Percentiles rank a stretch among this genome's conserved stretches.
Evolutionary conservation across 2,888 invertebrate species (phyloP).

Genomic region (Lysandra bellargus): DNA sequence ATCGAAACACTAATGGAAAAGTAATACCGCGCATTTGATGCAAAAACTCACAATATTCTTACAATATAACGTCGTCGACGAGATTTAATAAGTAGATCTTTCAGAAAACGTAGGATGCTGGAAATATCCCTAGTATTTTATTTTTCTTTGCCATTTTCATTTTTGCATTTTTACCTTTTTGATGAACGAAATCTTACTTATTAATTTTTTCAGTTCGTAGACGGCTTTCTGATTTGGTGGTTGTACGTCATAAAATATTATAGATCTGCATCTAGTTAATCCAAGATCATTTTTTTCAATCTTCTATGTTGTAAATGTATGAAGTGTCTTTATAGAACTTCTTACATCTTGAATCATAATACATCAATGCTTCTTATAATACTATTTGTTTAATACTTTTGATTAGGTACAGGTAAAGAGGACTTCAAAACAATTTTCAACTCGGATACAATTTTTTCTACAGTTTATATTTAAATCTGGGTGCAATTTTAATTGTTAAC

Average conservation of each 20-base stretch:
- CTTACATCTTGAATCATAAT: too few species aligned
- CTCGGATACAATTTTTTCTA: background rate
- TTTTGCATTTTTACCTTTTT: slow-evolving; percentile 28
- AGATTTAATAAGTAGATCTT: slow-evolving; percentile 42
- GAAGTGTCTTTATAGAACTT: too few species aligned
- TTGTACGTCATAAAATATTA: too few species aligned
- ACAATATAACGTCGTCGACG: slow-evolving; percentile 41
- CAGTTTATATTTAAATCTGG: background rate
- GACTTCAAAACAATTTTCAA: background rate
- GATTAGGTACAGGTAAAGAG: background rate
- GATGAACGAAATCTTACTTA: background rate
- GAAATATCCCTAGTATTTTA: slow-evolving; percentile 31
- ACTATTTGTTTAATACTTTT: background rate
- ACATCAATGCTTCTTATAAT: too few species aligned
- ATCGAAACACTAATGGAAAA: slow-evolving; percentile 56
- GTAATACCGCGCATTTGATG: slow-evolving; percentile 50
- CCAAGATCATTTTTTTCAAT: too few species aligned
- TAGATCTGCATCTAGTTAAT: too few species aligned
- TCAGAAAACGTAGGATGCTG: slow-evolving; percentile 28
- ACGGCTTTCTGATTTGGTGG: slow-evolving; percentile 2
- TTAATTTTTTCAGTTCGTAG: slow-evolving; percentile 6
- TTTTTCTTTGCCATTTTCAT: slow-evolving; percentile 7
- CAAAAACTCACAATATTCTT: slow-evolving; percentile 49
- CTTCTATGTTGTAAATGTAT: too few species aligned
- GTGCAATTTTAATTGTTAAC: background rate